Evolutionary conservation across 2,797 vertebrate genomes (phyloP).

Genomic region (Sebastiscus tertius): DNA sequence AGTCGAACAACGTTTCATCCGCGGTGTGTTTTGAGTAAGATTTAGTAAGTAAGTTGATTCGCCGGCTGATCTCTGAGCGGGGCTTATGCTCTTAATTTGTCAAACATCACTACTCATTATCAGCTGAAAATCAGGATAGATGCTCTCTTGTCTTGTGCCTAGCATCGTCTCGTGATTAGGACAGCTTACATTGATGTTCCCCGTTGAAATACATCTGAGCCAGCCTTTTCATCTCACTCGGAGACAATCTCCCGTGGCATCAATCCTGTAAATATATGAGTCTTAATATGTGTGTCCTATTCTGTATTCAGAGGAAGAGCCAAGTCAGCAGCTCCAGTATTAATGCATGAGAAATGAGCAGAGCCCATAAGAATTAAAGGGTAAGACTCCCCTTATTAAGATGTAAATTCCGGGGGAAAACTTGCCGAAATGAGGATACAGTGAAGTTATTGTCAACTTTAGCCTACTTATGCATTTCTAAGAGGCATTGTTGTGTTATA

Average conservation of each 20-base stretch:
- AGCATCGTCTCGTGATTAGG: conserved; percentile 59
- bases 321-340: conserved; percentile 85
- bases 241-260: conserved; percentile 80
- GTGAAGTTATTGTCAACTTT: conserved; percentile 82
- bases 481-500: conserved; percentile 71
- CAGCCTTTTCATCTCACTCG: conserved; percentile 77
- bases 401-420: conserved; percentile 81
- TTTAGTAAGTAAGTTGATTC: conserved; percentile 51
- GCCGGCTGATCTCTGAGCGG: conserved; percentile 52
- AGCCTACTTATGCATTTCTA: conserved; percentile 79
- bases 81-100: conserved; percentile 67
- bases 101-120: conserved; percentile 66
- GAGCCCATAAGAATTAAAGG: conserved; percentile 84
- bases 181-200: conserved; percentile 69
- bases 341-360: conserved; percentile 87
- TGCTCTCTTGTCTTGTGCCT: conserved; percentile 45
- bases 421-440: conserved; percentile 80
- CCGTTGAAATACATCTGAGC: conserved; percentile 70
- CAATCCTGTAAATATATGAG: conserved; percentile 85
- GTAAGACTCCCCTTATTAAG: conserved; percentile 85
- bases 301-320: conserved; percentile 84
- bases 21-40: conserved; percentile 31
- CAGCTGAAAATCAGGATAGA: conserved; percentile 51
- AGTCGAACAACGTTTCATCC: conserved; percentile 30
- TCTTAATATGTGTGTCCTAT: conserved; percentile 84